These are phyloP conservation scores for Anas platyrhynchos DNA, from an alignment of 2,113 vertebrate genomes.

Conservation along the genomic window DNA sequence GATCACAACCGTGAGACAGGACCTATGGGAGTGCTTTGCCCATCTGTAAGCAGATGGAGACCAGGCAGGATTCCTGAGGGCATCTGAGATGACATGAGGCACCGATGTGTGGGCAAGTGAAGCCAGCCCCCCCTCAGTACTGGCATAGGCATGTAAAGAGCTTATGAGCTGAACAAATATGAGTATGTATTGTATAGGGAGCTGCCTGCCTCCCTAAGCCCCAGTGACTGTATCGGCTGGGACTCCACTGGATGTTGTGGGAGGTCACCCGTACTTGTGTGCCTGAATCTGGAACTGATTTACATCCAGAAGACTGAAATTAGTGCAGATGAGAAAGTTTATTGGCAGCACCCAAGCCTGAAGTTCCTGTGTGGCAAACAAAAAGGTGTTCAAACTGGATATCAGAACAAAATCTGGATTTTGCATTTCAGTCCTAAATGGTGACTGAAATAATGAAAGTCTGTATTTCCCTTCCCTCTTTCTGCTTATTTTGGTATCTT, in stretches of 20 bases:
- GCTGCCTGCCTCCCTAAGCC: neutral
- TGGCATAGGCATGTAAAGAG: neutral
- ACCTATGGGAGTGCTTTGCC: neutral
- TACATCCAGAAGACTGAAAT: neutral
- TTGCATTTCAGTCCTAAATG: neutral
- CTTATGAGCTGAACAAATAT: neutral
- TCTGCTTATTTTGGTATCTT: slow-evolving; percentile 49
- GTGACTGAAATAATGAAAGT: slow-evolving; percentile 19
- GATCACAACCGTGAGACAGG: neutral
- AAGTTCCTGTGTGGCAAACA: neutral
- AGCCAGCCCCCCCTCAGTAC: neutral
- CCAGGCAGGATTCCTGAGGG: neutral
- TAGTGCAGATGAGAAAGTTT: neutral
- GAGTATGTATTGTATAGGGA: neutral
- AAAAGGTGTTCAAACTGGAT: neutral
- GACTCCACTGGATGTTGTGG: neutral
- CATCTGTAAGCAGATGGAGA: neutral
- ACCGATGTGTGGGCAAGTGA: neutral
- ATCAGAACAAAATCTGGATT: slow-evolving; percentile 32
- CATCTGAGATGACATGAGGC: neutral
- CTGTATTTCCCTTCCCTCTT: neutral
- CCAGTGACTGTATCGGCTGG: neutral
- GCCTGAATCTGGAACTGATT: neutral
- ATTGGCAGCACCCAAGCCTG: neutral
- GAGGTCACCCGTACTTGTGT: neutral